phyloP scores from a whole-genome alignment of 2,888 invertebrate species.

The Hirtodrosophila duncani region DNA sequence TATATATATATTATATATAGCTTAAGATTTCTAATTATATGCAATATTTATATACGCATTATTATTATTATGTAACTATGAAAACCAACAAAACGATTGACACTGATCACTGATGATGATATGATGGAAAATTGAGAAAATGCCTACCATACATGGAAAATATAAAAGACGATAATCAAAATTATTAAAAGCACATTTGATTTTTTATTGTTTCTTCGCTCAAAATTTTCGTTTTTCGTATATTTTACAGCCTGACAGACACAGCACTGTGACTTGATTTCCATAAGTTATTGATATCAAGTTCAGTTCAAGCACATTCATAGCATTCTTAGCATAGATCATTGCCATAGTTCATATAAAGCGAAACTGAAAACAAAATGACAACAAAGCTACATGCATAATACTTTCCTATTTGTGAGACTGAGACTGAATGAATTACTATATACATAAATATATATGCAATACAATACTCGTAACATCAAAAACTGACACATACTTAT shows the following conservation, averaged over 20 bases:
- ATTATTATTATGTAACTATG: slow-evolving; percentile 27
- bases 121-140: slow-evolving; percentile 37
- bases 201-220: not conserved
- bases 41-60: slow-evolving; percentile 57
- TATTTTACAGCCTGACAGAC: too few species aligned
- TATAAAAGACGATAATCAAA: slow-evolving; percentile 72
- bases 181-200: slow-evolving; percentile 45
- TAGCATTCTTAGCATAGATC: too few species aligned
- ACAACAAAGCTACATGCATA: slow-evolving; percentile 39
- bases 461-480: too few species aligned
- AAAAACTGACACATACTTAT: too few species aligned
- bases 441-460: slow-evolving; percentile 20
- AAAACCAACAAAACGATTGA: slow-evolving; percentile 19
- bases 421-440: slow-evolving; percentile 63
- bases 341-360: not conserved
- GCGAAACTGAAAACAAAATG: not conserved
- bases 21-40: slow-evolving; percentile 59
- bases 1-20: slow-evolving; percentile 13
- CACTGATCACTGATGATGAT: slow-evolving; percentile 23
- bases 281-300: too few species aligned
- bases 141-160: slow-evolving; percentile 68
- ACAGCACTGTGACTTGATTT: too few species aligned
- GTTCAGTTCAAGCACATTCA: too few species aligned
- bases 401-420: slow-evolving; percentile 70
- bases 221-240: too few species aligned